These are phyloP conservation scores for Agonopterix subpropinquella DNA, from an alignment of 2,888 invertebrate genomes.

Conservation along the genomic window DNA sequence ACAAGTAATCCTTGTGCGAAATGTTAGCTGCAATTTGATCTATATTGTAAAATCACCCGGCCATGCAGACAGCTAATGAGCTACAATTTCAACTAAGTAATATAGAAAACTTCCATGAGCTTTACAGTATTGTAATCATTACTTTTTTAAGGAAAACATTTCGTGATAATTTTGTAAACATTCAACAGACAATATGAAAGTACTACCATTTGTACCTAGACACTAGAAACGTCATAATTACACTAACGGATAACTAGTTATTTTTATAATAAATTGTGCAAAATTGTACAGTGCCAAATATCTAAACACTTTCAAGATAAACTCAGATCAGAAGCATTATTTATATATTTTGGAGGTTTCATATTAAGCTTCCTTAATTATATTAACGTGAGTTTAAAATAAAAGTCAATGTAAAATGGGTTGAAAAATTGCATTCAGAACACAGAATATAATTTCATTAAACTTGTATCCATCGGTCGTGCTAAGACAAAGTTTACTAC, in stretches of 20 bases:
- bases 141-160: neutral
- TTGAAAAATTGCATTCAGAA: constrained; percentile 19
- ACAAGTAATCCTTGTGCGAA: constrained; percentile 48
- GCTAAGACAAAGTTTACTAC: constrained; percentile 62
- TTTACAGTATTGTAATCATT: no score
- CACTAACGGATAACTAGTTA: constrained; percentile 26
- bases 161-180: constrained; percentile 12
- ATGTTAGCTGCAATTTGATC: constrained; percentile 73
- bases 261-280: constrained; percentile 42
- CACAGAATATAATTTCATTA: constrained; percentile 21
- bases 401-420: constrained; percentile 4
- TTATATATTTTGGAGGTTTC: constrained; percentile 11
- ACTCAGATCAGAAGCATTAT: constrained; percentile 28
- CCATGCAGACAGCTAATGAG: constrained; percentile 54
- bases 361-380: constrained; percentile 3
- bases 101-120: neutral
- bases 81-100: constrained; percentile 27
- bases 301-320: constrained; percentile 37
- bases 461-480: constrained; percentile 47
- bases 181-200: constrained; percentile 13
- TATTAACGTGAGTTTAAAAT: constrained; percentile 1
- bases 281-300: constrained; percentile 63
- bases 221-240: constrained; percentile 8
- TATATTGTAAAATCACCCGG: constrained; percentile 56
- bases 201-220: constrained; percentile 4